A percentile compares a stretch with the other conserved stretches of the same genome.
Conservation (phyloP, 1,140 invertebrate genomes). For the Euwallacea fornicatus region DNA sequence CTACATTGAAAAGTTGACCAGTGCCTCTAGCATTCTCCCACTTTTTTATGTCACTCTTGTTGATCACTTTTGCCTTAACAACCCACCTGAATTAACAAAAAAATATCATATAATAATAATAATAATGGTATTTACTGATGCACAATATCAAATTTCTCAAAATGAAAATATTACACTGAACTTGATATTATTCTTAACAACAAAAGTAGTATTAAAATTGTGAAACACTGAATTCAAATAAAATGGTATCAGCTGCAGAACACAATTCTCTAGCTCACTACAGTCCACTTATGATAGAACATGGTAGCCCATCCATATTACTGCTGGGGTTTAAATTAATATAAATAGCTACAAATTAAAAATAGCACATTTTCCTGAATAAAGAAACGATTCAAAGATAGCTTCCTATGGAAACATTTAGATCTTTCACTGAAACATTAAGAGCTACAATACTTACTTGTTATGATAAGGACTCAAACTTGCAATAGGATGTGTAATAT, state of each 20-base stretch:
- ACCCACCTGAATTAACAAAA: conserved; percentile 70
- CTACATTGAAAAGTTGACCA: conserved; percentile 92
- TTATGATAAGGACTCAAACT: conserved; percentile 90
- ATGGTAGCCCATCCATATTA: too few relatives aligned
- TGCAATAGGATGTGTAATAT: conserved; percentile 70
- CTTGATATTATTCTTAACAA: too few relatives aligned
- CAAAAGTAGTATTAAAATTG: too few relatives aligned
- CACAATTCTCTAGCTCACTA: too few relatives aligned
- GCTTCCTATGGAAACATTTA: background rate
- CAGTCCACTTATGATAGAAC: too few relatives aligned
- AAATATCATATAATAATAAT: background rate
- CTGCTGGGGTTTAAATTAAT: too few relatives aligned
- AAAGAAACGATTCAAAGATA: too few relatives aligned
- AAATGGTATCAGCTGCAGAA: too few relatives aligned
- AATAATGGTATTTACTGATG: background rate
- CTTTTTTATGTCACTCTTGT: conserved; percentile 78
- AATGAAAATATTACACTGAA: background rate
- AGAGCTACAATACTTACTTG: conserved; percentile 58
- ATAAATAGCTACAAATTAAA: too few relatives aligned
- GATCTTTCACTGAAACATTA: conserved; percentile 4
- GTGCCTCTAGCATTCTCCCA: conserved; percentile 92
- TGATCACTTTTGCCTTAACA: conserved; percentile 87
- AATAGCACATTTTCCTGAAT: too few relatives aligned
- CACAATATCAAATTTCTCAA: background rate
- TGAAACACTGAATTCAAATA: too few relatives aligned